Conservation (phyloP, 2,888 invertebrate genomes). For the Noctua janthina region DNA sequence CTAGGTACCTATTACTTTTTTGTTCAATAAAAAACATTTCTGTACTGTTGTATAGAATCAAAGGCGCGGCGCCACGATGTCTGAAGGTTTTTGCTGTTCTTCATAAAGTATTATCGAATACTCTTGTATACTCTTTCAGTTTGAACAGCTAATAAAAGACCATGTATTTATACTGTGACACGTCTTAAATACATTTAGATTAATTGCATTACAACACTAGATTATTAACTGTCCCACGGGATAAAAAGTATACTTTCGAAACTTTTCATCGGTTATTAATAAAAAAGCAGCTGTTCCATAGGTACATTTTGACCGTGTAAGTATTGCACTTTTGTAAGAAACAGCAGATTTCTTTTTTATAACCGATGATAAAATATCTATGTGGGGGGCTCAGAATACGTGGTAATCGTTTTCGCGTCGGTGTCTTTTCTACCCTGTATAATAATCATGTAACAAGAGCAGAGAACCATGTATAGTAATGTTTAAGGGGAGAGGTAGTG, state of each 20-base stretch:
- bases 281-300: not conserved
- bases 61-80: not conserved
- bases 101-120: not conserved
- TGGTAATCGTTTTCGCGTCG: no score
- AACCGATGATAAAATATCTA: no score
- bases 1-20: conserved; percentile 3
- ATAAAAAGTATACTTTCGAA: not conserved
- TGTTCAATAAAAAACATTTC: conserved; percentile 11
- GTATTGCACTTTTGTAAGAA: not conserved
- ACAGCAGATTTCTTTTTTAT: no score
- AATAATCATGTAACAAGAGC: not conserved
- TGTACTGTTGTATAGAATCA: not conserved
- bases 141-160: not conserved
- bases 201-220: no score
- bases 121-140: not conserved
- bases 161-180: not conserved
- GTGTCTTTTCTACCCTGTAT: not conserved
- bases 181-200: no score
- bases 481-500: not conserved
- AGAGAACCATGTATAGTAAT: not conserved
- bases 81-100: conserved; percentile 12
- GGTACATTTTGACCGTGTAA: not conserved
- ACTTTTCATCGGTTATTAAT: not conserved
- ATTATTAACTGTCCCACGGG: no score
- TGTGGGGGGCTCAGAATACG: no score